phyloP scores from a whole-genome alignment of 2,797 vertebrate species.

The Lepilemur septentrionalis region DNA sequence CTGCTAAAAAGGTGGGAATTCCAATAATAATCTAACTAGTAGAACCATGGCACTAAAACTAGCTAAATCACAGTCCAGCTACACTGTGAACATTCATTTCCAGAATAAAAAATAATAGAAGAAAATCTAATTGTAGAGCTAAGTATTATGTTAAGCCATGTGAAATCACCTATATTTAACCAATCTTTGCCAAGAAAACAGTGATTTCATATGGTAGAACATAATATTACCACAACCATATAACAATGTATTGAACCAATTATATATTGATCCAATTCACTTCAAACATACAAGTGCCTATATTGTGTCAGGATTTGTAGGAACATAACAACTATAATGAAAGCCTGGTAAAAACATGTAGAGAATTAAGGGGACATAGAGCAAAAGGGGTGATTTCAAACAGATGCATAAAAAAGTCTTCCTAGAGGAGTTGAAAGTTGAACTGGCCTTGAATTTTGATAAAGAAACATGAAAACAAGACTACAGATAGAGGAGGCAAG shows the following conservation, averaged over 20 bases:
- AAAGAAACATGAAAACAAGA: neutral
- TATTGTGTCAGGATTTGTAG: neutral
- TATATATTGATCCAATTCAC: neutral
- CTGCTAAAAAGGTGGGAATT: neutral
- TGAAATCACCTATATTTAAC: neutral
- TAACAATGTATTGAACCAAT: neutral
- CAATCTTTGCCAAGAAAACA: neutral
- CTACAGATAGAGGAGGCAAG: neutral
- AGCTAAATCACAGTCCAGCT: neutral
- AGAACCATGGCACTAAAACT: neutral
- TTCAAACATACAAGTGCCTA: neutral
- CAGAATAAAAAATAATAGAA: neutral
- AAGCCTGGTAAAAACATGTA: neutral
- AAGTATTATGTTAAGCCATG: neutral
- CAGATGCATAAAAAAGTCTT: neutral
- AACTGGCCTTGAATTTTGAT: neutral
- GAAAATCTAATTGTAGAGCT: neutral
- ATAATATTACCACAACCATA: neutral
- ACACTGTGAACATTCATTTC: neutral
- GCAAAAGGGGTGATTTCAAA: neutral
- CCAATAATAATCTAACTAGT: constrained; percentile 10
- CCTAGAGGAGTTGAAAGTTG: neutral
- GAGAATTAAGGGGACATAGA: neutral
- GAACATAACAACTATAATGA: neutral
- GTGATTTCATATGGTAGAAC: neutral